phyloP scores from a whole-genome alignment of 1,140 invertebrate genomes.

The Sycophaga agraensis region DNA sequence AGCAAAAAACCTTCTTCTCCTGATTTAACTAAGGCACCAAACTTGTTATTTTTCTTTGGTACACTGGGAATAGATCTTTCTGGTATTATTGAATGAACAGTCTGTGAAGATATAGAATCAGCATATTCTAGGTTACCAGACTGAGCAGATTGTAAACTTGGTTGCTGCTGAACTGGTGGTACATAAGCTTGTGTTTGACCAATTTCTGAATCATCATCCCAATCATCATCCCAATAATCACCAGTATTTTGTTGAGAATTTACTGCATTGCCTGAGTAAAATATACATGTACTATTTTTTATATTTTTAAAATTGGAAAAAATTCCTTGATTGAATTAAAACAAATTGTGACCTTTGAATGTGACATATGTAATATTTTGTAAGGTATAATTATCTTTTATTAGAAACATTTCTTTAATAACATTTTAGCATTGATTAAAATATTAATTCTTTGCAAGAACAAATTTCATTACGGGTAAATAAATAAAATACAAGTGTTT shows the following conservation, averaged over 20 bases:
- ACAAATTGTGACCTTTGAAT: too few species aligned
- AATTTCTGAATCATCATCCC: slow-evolving; percentile 86
- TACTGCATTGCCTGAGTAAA: slow-evolving; percentile 34
- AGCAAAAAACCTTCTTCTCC: slow-evolving; percentile 91
- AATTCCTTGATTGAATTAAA: too few species aligned
- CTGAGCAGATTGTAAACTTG: slow-evolving; percentile 38
- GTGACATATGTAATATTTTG: too few species aligned
- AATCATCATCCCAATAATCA: slow-evolving; percentile 82
- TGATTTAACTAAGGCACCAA: slow-evolving; percentile 89
- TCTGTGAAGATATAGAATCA: slow-evolving; percentile 57
- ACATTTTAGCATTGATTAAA: too few species aligned
- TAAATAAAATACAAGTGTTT: too few species aligned
- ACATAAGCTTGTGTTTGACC: slow-evolving; percentile 73
- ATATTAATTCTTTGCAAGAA: neutral
- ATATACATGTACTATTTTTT: neutral
- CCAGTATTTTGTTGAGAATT: slow-evolving; percentile 52
- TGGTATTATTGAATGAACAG: slow-evolving; percentile 56
- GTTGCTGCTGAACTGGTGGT: slow-evolving; percentile 55
- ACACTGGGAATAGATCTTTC: slow-evolving; percentile 61
- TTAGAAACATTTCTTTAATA: neutral
- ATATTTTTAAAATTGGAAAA: too few species aligned
- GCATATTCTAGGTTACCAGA: slow-evolving; percentile 45
- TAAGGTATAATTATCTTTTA: too few species aligned
- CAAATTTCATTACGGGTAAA: neutral
- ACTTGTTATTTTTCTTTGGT: slow-evolving; percentile 79